Evolutionary conservation across 2,888 invertebrate genomes (phyloP).

Genomic region (Keiferia lycopersicella): DNA sequence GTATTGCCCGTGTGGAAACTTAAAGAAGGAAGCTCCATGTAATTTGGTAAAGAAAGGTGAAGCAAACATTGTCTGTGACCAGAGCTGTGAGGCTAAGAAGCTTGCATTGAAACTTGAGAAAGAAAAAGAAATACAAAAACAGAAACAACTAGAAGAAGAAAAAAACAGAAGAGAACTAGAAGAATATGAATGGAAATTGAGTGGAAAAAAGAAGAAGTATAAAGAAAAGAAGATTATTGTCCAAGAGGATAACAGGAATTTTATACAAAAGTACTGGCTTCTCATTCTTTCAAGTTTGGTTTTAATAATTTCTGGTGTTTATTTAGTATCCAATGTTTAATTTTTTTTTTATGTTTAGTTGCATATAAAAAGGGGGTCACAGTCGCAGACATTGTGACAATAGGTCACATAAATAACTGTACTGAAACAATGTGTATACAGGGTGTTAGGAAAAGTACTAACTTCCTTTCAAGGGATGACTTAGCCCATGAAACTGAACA

Average conservation of each 20-base stretch:
- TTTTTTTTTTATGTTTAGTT: background rate
- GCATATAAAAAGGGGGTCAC: too few relatives aligned
- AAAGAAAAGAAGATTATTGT: slow-evolving; percentile 70
- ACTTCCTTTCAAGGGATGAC: too few relatives aligned
- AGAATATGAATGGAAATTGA: slow-evolving; percentile 88
- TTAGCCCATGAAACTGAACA: too few relatives aligned
- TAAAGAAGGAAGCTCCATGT: slow-evolving; percentile 88
- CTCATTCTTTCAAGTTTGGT: slow-evolving; percentile 55
- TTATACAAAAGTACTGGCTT: slow-evolving; percentile 71
- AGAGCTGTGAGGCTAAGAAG: slow-evolving; percentile 82
- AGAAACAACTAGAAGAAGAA: slow-evolving; percentile 83
- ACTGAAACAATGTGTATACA: too few relatives aligned
- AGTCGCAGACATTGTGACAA: too few relatives aligned
- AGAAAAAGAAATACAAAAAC: slow-evolving; percentile 78
- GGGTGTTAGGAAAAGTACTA: too few relatives aligned
- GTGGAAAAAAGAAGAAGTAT: slow-evolving; percentile 82
- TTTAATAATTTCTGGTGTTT: slow-evolving; percentile 49
- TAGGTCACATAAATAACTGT: too few relatives aligned
- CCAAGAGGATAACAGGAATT: slow-evolving; percentile 68
- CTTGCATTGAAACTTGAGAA: slow-evolving; percentile 76
- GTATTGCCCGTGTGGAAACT: slow-evolving; percentile 88
- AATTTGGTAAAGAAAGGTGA: slow-evolving; percentile 75
- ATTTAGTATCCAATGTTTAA: slow-evolving; percentile 32
- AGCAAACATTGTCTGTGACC: slow-evolving; percentile 82
- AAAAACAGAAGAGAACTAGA: slow-evolving; percentile 87